Conservation (phyloP, 1,140 invertebrate species). For the Drosophila tsacasi region DNA sequence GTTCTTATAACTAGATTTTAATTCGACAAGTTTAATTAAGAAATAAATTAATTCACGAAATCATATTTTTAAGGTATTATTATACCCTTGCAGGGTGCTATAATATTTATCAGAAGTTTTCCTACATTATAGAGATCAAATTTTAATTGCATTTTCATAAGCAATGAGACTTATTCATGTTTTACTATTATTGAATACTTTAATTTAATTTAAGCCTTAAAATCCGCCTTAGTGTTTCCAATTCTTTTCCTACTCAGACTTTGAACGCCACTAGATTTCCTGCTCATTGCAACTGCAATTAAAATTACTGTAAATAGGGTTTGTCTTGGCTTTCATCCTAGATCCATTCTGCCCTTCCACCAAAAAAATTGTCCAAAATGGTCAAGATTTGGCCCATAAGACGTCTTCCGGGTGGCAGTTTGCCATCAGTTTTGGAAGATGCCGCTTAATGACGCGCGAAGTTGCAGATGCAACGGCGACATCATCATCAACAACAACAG, state of each 20-base stretch:
- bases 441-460: constrained; percentile 56
- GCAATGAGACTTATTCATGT: too few relatives aligned
- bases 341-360: neutral
- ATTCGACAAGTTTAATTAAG: neutral
- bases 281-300: constrained; percentile 4
- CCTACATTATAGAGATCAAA: too few relatives aligned
- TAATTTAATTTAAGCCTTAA: too few relatives aligned
- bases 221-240: neutral
- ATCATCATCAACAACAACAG: constrained; percentile 11
- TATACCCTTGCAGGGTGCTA: too few relatives aligned
- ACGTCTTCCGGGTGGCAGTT: constrained; percentile 53
- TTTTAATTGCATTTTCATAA: too few relatives aligned
- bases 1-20: neutral
- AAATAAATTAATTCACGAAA: neutral
- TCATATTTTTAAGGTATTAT: too few relatives aligned
- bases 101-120: too few relatives aligned
- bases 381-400: constrained; percentile 23
- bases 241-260: constrained; percentile 1
- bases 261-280: constrained; percentile 10
- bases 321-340: constrained; percentile 2
- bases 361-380: constrained; percentile 23
- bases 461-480: constrained; percentile 37
- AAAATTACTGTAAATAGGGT: constrained; percentile 10
- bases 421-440: constrained; percentile 35
- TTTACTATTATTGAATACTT: too few relatives aligned